phyloP scores from a whole-genome alignment of 2,888 invertebrate species.

The Macaria notata region DNA sequence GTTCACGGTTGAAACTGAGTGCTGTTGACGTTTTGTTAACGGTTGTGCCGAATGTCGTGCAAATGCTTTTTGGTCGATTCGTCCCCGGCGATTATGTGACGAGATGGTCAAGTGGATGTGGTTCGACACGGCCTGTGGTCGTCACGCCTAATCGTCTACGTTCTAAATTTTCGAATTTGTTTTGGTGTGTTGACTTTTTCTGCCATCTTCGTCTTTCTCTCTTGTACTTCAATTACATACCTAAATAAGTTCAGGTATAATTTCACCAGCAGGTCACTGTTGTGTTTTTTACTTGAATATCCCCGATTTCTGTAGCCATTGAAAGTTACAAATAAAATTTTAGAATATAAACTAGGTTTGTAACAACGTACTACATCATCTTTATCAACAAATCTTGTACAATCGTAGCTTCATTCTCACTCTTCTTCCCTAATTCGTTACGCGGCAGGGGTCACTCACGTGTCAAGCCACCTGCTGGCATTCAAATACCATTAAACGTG shows the following conservation, averaged over 20 bases:
- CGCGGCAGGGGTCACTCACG: conserved; percentile 29
- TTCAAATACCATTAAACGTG: conserved; percentile 19
- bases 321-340: not conserved
- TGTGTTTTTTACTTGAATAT: too few species aligned
- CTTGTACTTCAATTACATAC: not conserved
- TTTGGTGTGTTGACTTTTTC: conserved; percentile 40
- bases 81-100: conserved; percentile 61
- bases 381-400: not conserved
- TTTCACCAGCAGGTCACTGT: too few species aligned
- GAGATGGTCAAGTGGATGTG: conserved; percentile 58
- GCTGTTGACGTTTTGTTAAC: conserved; percentile 52
- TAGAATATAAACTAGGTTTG: too few species aligned
- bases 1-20: conserved; percentile 44
- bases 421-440: conserved; percentile 19
- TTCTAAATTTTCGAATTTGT: conserved; percentile 44
- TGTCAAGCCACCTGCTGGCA: conserved; percentile 32
- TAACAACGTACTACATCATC: not conserved
- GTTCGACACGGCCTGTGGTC: conserved; percentile 63
- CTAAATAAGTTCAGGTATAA: too few species aligned
- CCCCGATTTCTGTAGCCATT: not conserved
- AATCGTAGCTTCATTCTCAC: conserved; percentile 13
- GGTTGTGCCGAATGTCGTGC: conserved; percentile 65
- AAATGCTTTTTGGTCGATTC: conserved; percentile 63
- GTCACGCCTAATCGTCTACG: conserved; percentile 53
- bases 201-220: conserved; percentile 14